phyloP scores from a whole-genome alignment of 2,797 vertebrate genomes.

The Columba guinea region DNA sequence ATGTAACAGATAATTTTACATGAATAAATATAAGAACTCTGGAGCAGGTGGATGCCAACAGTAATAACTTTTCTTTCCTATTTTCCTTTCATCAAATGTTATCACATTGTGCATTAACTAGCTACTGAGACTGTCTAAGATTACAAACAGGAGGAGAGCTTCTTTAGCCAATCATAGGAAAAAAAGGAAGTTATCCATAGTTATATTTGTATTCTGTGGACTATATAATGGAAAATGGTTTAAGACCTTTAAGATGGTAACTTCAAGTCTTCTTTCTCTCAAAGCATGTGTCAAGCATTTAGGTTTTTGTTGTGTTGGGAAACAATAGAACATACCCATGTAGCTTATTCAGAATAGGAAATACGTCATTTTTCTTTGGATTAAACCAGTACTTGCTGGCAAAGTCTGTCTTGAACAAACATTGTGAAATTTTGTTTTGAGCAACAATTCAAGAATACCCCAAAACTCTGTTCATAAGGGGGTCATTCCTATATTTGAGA shows the following conservation, averaged over 20 bases:
- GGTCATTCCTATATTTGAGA: not conserved
- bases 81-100: not conserved
- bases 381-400: not conserved
- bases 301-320: not conserved
- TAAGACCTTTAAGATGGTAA: not conserved
- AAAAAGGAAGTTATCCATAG: not conserved
- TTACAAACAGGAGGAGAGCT: not conserved
- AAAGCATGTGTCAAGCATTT: not conserved
- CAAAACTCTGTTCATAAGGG: not conserved
- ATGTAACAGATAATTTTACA: conserved; percentile 34
- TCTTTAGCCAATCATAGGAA: not conserved
- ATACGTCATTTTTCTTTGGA: not conserved
- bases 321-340: not conserved
- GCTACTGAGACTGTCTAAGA: not conserved
- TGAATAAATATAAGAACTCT: conserved; percentile 37
- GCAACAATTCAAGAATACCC: not conserved
- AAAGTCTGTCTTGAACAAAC: conserved; percentile 1
- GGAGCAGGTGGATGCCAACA: not conserved
- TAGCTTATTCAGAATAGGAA: not conserved
- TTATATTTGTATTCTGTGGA: not conserved
- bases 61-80: not conserved
- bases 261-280: not conserved
- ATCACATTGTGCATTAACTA: not conserved
- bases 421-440: conserved; percentile 4
- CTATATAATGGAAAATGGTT: not conserved